A percentile compares a stretch with the other conserved stretches of the same genome.
phyloP scores from a whole-genome alignment of 2,888 invertebrate species.

The Limnephilus rhombicus region DNA sequence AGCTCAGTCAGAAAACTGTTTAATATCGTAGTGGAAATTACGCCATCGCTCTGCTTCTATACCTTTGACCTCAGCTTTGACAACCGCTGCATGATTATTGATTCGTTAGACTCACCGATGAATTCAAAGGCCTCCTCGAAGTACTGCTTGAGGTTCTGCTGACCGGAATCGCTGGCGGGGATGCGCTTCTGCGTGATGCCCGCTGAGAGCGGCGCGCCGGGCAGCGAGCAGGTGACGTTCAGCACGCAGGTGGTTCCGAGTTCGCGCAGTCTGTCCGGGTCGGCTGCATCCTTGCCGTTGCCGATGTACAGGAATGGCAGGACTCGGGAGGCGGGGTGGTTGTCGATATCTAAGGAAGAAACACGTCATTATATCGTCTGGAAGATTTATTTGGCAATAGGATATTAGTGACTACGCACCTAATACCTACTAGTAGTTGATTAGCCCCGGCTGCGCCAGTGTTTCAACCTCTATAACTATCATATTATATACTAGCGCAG shows the following conservation, averaged over 20 bases:
- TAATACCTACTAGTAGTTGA: no score
- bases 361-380: slow-evolving; percentile 10
- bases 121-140: slow-evolving; percentile 92
- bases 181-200: slow-evolving; percentile 79
- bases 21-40: neutral
- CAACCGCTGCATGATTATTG: neutral
- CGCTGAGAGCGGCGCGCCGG: slow-evolving; percentile 82
- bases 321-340: slow-evolving; percentile 87
- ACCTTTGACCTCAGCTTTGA: neutral
- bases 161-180: slow-evolving; percentile 89
- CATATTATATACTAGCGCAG: no score
- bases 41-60: neutral
- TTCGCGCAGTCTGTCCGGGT: slow-evolving; percentile 81
- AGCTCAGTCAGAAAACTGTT: neutral
- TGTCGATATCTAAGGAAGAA: slow-evolving; percentile 80
- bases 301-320: slow-evolving; percentile 90
- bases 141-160: slow-evolving; percentile 92
- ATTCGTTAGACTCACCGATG: slow-evolving; percentile 82
- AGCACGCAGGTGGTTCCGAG: slow-evolving; percentile 87
- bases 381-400: no score
- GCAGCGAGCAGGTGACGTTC: slow-evolving; percentile 88
- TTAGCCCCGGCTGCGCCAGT: no score
- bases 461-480: no score
- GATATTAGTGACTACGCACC: no score
- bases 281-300: slow-evolving; percentile 88